Percentiles rank a stretch among this genome's conserved stretches.
Conservation (phyloP, 2,113 vertebrate genomes). For the Gymnarchus niloticus region DNA sequence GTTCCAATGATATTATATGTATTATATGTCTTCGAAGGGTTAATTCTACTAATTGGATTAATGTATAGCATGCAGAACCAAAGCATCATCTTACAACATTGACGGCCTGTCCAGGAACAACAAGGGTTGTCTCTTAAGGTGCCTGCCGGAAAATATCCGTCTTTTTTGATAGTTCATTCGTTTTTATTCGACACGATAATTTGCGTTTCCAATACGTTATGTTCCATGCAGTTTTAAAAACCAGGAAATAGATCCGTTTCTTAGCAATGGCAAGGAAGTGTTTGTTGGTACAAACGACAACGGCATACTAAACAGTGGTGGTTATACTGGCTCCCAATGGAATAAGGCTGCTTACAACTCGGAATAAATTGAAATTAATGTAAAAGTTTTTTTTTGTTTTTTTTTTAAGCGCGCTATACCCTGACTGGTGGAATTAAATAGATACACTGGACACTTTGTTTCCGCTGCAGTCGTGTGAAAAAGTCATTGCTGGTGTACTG, state of each 20-base stretch:
- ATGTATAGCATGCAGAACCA: conserved; percentile 17
- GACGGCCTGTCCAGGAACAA: conserved; percentile 6
- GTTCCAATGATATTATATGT: not conserved
- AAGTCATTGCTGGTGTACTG: not conserved
- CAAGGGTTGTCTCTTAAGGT: not conserved
- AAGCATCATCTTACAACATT: conserved; percentile 20
- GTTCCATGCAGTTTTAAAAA: conserved; percentile 11
- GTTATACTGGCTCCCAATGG: not conserved
- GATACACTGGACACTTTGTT: not conserved
- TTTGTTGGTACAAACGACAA: conserved; percentile 6
- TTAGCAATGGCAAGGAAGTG: not conserved
- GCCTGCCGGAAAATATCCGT: not conserved
- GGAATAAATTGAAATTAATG: not conserved
- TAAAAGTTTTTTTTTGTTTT: not conserved
- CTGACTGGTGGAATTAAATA: not conserved
- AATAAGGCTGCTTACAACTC: not conserved
- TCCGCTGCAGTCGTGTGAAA: not conserved
- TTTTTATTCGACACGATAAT: not conserved
- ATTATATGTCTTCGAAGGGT: conserved; percentile 8
- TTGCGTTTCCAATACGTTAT: not conserved
- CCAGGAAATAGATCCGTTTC: not conserved
- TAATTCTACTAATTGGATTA: conserved; percentile 26
- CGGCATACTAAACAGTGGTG: conserved; percentile 14
- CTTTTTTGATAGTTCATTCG: not conserved
- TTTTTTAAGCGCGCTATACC: not conserved